Conservation (phyloP, 2,888 invertebrate species). For the Selenia dentaria region DNA sequence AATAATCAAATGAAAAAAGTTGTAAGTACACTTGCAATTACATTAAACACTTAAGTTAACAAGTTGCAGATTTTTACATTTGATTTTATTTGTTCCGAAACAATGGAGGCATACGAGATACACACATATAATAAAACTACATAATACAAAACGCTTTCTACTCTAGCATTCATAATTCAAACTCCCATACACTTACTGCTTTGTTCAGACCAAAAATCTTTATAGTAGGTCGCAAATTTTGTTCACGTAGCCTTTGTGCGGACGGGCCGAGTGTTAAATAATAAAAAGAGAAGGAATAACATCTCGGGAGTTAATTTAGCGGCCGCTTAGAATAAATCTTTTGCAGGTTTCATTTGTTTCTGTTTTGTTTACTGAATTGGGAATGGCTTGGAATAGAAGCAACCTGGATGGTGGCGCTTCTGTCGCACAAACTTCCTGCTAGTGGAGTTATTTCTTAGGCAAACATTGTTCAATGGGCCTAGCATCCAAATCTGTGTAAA, state of each 20-base stretch:
- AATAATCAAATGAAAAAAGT: too few species aligned
- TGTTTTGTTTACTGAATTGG: constrained; percentile 34
- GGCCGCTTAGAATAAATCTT: constrained; percentile 61
- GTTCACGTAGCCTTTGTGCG: constrained; percentile 43
- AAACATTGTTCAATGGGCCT: too few species aligned
- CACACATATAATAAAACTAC: too few species aligned
- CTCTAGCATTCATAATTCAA: background rate
- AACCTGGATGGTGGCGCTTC: background rate
- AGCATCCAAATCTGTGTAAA: too few species aligned
- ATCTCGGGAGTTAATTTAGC: constrained; percentile 58
- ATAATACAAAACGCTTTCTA: background rate
- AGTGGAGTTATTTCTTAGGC: too few species aligned
- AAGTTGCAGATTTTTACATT: too few species aligned
- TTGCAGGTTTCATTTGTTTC: constrained; percentile 52
- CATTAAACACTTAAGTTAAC: too few species aligned
- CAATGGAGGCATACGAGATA: too few species aligned
- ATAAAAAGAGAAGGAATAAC: constrained; percentile 58
- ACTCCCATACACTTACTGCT: constrained; percentile 1
- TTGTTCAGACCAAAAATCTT: constrained; percentile 17
- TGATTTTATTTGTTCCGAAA: too few species aligned
- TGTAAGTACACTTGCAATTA: too few species aligned
- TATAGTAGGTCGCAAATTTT: constrained; percentile 40
- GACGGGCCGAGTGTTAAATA: constrained; percentile 51
- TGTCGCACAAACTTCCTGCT: too few species aligned
- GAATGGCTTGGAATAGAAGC: constrained; percentile 4